Base-by-base conservation (phyloP, 2,888 invertebrate genomes). In the Caenorhabditis plicata region DNA sequence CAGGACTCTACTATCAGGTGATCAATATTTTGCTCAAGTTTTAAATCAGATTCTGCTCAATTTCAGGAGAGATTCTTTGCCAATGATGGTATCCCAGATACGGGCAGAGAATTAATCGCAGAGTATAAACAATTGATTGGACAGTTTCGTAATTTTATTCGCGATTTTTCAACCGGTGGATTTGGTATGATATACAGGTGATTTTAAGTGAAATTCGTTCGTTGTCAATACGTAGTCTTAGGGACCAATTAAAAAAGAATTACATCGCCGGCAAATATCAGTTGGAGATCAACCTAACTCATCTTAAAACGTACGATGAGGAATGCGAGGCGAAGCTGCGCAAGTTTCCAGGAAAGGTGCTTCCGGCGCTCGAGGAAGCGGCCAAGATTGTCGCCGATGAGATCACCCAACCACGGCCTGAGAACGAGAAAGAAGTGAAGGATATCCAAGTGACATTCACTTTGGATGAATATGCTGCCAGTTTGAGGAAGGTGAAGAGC, bases 301-400 rank as follows among this genome's bases (percentile, higher is more conserved):
- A 98, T 85, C 84, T 99, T 56, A 88, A 90, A 22, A 91, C 91
- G 77, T 99, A 89, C 82, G 92, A 98, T 85, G 79, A 81, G 47
- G 93, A 94, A 82, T 86, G 88, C 8, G 85, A 96, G 41, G 91
- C 90, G 7, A 91, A 92, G 81, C 82, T 98, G 23, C 87, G 89
- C 71, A 94, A 94, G 78, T 88, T 90, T 64, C 98, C 98, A 0
- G 87, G 91, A 1, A 94, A 96, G 81, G 90, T 91, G 84, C 83
- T 98, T 51, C 89, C 92, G 13, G 87, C 96, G 71, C 89, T 98
- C 81, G 98, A 98, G 84, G 94, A 94, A 82, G 95, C 95, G 31
- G 92, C 92, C 0, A 91, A 88, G 81, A 94, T 95, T 83, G 90
- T 94, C 39, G 96, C 91, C 0, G 95, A 96, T 86, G 96, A 96